Evolutionary conservation across 2,797 vertebrate genomes (phyloP), one percentile per base, ranked within the genome.

Genomic region (Takifugu rubripes): DNA sequence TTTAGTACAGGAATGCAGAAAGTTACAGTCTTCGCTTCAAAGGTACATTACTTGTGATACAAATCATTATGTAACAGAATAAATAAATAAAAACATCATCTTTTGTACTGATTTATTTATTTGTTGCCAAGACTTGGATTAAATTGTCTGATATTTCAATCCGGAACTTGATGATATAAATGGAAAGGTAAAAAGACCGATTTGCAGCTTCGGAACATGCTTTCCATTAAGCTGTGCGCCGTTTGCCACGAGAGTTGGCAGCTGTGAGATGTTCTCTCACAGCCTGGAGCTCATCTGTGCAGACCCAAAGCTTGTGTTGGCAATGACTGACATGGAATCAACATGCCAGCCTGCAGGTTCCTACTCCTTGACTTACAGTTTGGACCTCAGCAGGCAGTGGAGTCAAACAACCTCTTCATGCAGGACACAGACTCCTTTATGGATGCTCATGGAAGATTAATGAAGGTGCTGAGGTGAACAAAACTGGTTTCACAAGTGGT

Each of bases 251-350:
- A 53, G 64, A 29, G 68, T 85, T 84, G 81, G 79, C 77, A 72
- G 62, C 43, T 33, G 48, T 52, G 67, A 64, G 59, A 50, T 53
- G n/a, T 64, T 77, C 53, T 48, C 46, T 48, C 24, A 14, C 45
- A 66, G 78, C 77, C 65, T 59, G 62, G 52, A 56, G 54, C 72
- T 70, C 54, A 72, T 77, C 75, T 57, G 51, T 72, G 65, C n/a
- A 54, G 61, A 58, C 69, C 24, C 64, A 84, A 79, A 82, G 87
- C 81, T 88, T 87, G 72, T 79, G 61, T 82, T 89, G 87, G 84
- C 85, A 80, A 59, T 49, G 56, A 36, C 72, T 79, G 81, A 75
- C 82, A 78, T n/a, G 25, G 67, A 64, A 24, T 63, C 6, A 17
- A 2, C 3, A 36, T 71, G 79, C 77, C 78, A 86, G 62, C 68